These are phyloP conservation scores for Melopsittacus undulatus DNA, from an alignment of 2,797 vertebrate genomes.

Conservation along the genomic window DNA sequence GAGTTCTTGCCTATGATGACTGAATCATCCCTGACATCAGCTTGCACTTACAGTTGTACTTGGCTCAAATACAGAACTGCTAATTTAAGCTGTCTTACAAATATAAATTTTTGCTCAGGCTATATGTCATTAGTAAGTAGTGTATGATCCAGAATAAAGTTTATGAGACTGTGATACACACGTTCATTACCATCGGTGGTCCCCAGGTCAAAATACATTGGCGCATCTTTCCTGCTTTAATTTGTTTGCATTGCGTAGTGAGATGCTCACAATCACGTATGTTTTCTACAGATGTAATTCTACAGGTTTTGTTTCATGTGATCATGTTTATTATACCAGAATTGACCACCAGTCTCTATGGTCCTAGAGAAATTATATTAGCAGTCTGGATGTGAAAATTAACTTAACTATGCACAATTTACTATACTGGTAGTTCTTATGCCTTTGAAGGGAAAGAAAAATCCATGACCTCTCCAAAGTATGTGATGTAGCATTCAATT, in stretches of 20 bases:
- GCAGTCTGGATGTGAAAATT: neutral
- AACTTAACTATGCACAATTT: neutral
- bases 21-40: neutral
- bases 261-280: rapidly evolving
- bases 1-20: neutral
- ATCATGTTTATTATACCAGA: neutral
- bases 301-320: neutral
- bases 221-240: neutral
- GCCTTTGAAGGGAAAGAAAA: conserved; percentile 19
- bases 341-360: neutral
- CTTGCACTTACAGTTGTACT: neutral
- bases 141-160: neutral
- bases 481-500: conserved; percentile 34
- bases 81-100: neutral
- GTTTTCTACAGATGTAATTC: neutral
- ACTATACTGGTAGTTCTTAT: neutral
- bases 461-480: conserved; percentile 43
- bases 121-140: neutral
- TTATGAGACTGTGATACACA: neutral
- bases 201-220: neutral
- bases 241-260: neutral
- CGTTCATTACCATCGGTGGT: neutral
- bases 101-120: neutral
- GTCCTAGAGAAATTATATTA: neutral
- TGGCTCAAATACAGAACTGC: neutral